A percentile compares a stretch with the other conserved stretches of the same genome.
Evolutionary conservation across 1,140 invertebrate species (phyloP).

Genomic region (Solenopsis invicta): DNA sequence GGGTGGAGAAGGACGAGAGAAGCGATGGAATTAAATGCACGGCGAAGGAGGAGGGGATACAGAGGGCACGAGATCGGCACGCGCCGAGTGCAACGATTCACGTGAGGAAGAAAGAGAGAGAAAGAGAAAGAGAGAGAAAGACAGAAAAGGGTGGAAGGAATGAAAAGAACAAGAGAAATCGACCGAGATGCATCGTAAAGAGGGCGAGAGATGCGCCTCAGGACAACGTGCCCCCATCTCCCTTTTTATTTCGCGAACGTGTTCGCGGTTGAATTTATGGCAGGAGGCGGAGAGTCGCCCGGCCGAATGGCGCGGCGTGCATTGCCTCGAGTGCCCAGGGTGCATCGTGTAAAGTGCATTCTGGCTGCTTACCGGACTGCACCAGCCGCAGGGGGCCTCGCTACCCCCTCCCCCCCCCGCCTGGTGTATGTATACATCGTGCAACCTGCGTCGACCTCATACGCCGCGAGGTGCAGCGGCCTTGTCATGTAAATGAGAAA

Average conservation of each 20-base stretch:
- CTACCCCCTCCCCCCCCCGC: conserved; percentile 45
- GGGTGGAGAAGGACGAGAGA: conserved; percentile 69
- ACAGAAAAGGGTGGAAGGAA: conserved; percentile 32
- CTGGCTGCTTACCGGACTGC: conserved; percentile 26
- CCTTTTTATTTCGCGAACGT: conserved; percentile 47
- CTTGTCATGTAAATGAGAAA: conserved; percentile 79
- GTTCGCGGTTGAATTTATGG: conserved; percentile 54
- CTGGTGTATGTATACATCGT: conserved; percentile 45
- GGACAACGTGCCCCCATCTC: conserved; percentile 29
- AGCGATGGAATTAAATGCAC: conserved; percentile 75
- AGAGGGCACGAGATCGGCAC: conserved; percentile 83
- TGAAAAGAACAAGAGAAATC: conserved; percentile 25
- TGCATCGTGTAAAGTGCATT: conserved; percentile 67
- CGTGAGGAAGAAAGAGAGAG: conserved; percentile 57
- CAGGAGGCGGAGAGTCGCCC: conserved; percentile 33
- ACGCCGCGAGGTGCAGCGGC: conserved; percentile 68
- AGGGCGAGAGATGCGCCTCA: conserved; percentile 75
- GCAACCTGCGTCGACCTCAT: conserved; percentile 71
- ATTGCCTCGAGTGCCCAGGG: background rate
- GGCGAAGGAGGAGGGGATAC: conserved; percentile 76
- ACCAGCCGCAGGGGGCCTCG: conserved; percentile 63
- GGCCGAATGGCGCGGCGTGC: conserved; percentile 28
- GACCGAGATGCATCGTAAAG: conserved; percentile 71
- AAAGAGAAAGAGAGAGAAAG: conserved; percentile 33
- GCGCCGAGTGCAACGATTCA: conserved; percentile 84